Percentiles rank a stretch among this genome's conserved stretches.
Conservation (phyloP, 2,113 vertebrate species). For the Sitta europaea region DNA sequence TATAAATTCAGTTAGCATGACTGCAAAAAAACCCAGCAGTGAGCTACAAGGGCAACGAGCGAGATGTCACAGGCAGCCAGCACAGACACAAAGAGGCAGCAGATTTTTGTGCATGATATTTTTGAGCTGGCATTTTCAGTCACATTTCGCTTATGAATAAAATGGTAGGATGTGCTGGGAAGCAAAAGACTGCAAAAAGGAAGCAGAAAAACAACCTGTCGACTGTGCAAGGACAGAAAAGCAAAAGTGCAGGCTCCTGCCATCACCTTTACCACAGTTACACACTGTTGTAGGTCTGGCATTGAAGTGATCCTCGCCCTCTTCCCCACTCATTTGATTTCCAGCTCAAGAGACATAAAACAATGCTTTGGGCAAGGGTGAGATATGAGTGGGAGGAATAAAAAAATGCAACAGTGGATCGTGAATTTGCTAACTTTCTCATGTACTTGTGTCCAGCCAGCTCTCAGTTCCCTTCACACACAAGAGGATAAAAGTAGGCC, state of each 20-base stretch:
- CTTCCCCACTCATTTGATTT: background rate
- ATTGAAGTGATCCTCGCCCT: background rate
- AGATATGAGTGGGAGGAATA: background rate
- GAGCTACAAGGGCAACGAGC: slow-evolving; percentile 24
- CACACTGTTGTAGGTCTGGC: background rate
- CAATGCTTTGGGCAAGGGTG: background rate
- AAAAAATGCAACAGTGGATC: background rate
- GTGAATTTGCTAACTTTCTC: background rate
- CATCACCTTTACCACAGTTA: background rate
- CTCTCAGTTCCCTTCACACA: background rate
- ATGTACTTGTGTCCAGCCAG: background rate
- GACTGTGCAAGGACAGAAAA: background rate
- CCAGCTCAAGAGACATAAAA: background rate
- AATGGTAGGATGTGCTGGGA: background rate
- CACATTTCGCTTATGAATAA: slow-evolving; percentile 21
- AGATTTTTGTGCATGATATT: slow-evolving; percentile 46
- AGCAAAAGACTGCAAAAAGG: background rate
- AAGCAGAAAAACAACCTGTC: slow-evolving; percentile 4
- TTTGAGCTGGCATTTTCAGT: slow-evolving; percentile 40
- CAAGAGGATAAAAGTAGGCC: background rate
- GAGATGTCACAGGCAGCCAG: slow-evolving; percentile 49
- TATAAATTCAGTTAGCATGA: slow-evolving; percentile 63
- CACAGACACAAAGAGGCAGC: slow-evolving; percentile 37
- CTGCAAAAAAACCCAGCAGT: slow-evolving; percentile 5
- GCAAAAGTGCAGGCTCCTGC: background rate